Percentiles rank a stretch among this genome's conserved stretches.
Conservation (phyloP, 1,140 invertebrate species). For the Drosophila nikananu region DNA sequence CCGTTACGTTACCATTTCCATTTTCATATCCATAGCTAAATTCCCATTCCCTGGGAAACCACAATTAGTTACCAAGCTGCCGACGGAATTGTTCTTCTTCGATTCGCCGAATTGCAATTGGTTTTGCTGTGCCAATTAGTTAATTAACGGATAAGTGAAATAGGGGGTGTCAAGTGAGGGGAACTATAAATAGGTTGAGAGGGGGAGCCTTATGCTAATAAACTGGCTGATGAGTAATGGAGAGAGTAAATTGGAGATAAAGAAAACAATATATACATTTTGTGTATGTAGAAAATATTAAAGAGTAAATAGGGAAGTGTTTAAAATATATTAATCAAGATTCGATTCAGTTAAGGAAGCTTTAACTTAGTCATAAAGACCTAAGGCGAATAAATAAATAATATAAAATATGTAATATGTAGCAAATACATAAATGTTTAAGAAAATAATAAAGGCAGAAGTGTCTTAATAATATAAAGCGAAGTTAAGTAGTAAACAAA, state of each 20-base stretch:
- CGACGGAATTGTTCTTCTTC: slow-evolving; percentile 29
- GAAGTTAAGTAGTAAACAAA: too few relatives aligned
- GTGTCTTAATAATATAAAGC: too few relatives aligned
- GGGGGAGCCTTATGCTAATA: not conserved
- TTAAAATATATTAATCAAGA: too few relatives aligned
- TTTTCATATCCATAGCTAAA: slow-evolving; percentile 1
- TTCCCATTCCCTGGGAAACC: slow-evolving; percentile 18
- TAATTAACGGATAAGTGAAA: slow-evolving; percentile 65
- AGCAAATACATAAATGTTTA: too few relatives aligned
- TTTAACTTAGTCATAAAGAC: too few relatives aligned
- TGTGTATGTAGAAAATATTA: not conserved
- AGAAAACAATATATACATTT: too few relatives aligned
- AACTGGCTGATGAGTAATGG: not conserved
- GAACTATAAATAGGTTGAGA: slow-evolving; percentile 10
- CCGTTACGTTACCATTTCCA: slow-evolving; percentile 28
- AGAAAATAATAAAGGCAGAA: too few relatives aligned
- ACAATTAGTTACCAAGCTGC: slow-evolving; percentile 50
- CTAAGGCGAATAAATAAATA: too few relatives aligned
- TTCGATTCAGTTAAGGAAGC: too few relatives aligned
- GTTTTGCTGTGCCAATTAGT: slow-evolving; percentile 64
- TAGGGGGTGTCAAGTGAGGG: not conserved
- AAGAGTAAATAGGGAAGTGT: too few relatives aligned
- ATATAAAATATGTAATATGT: too few relatives aligned
- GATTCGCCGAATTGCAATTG: slow-evolving; percentile 48
- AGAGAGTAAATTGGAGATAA: not conserved